phyloP scores from a whole-genome alignment of 1,140 invertebrate species.

The Phymastichus coffea region DNA sequence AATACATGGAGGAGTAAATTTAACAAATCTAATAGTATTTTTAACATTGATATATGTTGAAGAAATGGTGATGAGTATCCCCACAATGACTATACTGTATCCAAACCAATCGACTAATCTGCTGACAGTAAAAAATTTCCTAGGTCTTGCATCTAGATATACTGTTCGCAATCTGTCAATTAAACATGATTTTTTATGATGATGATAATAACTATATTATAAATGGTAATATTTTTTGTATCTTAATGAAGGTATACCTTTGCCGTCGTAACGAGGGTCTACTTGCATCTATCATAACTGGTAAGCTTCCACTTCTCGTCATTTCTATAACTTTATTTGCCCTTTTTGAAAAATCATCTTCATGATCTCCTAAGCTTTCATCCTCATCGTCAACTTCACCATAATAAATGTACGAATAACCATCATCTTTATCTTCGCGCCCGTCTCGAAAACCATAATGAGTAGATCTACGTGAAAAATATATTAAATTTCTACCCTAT shows the following conservation, averaged over 20 bases:
- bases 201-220: too few relatives aligned
- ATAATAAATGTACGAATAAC: slow-evolving; percentile 47
- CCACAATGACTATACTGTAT: slow-evolving; percentile 57
- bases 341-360: background rate
- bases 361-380: slow-evolving; percentile 32
- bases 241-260: too few relatives aligned
- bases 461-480: slow-evolving; percentile 13
- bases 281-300: background rate
- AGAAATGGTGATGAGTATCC: slow-evolving; percentile 59
- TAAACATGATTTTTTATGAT: too few relatives aligned
- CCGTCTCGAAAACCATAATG: slow-evolving; percentile 36
- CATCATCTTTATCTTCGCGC: slow-evolving; percentile 24
- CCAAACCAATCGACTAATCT: slow-evolving; percentile 50
- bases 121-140: slow-evolving; percentile 4
- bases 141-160: too few relatives aligned
- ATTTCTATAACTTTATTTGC: slow-evolving; percentile 27
- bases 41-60: slow-evolving; percentile 65
- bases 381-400: slow-evolving; percentile 33
- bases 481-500: too few relatives aligned
- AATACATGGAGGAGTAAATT: slow-evolving; percentile 66
- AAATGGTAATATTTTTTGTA: too few relatives aligned
- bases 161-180: too few relatives aligned
- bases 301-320: slow-evolving; percentile 1
- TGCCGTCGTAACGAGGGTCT: background rate
- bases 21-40: slow-evolving; percentile 60